Conservation (phyloP, 1,140 invertebrate species). For the Metaphire vulgaris region DNA sequence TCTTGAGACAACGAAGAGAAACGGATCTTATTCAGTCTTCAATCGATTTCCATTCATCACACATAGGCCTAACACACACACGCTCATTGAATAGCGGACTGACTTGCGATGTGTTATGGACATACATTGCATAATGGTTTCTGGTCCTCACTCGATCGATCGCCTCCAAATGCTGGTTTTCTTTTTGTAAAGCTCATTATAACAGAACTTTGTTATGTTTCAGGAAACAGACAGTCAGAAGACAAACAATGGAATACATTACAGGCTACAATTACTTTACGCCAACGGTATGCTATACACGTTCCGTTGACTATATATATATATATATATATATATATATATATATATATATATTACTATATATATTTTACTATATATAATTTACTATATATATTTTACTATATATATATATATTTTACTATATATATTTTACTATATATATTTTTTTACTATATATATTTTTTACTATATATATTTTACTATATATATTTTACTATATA, state of each 20-base stretch:
- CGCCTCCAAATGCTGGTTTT: too few relatives aligned
- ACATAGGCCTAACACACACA: too few relatives aligned
- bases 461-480: not conserved
- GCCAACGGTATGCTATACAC: conserved; percentile 74
- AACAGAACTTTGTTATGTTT: conserved; percentile 36
- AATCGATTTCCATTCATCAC: too few relatives aligned
- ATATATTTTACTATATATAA: not conserved
- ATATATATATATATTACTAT: not conserved
- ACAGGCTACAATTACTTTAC: conserved; percentile 88
- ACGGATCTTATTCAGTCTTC: too few relatives aligned
- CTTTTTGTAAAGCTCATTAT: too few relatives aligned
- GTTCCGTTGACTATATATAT: not conserved
- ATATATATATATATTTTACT: not conserved
- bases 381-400: not conserved
- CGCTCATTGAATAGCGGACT: too few relatives aligned
- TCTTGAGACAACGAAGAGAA: too few relatives aligned
- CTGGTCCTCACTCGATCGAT: too few relatives aligned
- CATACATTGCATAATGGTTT: too few relatives aligned
- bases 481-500: too few relatives aligned
- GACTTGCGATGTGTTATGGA: too few relatives aligned
- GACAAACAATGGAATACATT: conserved; percentile 99
- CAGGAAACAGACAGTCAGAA: conserved; percentile 93
- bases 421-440: not conserved
- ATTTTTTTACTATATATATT: not conserved
- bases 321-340: not conserved